Conservation (phyloP, 2,113 vertebrate genomes). For the Colistium nudipinnis region DNA sequence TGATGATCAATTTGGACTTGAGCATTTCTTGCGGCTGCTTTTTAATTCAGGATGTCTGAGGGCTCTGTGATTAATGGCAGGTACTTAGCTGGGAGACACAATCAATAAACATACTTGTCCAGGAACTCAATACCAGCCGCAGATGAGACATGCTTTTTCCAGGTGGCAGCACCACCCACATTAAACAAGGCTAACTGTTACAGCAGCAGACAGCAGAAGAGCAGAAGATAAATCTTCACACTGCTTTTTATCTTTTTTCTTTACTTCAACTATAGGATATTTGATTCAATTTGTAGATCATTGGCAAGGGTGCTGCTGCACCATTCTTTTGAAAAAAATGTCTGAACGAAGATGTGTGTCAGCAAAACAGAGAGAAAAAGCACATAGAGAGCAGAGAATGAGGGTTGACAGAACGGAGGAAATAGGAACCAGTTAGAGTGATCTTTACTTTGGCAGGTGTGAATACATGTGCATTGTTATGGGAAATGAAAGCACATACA, state of each 20-base stretch:
- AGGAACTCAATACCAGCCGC: conserved; percentile 59
- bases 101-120: conserved; percentile 67
- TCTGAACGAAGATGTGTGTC: conserved; percentile 2
- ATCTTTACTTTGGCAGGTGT: no score
- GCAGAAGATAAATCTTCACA: conserved; percentile 1
- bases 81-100: conserved; percentile 61
- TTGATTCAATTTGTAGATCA: conserved; percentile 32
- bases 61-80: conserved; percentile 71
- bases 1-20: conserved; percentile 58
- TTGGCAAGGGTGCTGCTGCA: conserved; percentile 11
- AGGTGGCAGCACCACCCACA: conserved; percentile 7
- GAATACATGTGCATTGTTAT: no score
- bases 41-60: conserved; percentile 66
- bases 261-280: conserved; percentile 4
- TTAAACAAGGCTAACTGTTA: conserved; percentile 11
- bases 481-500: no score
- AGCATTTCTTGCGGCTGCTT: conserved; percentile 55
- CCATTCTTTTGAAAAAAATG: background rate
- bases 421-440: no score
- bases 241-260: background rate
- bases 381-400: background rate
- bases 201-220: background rate
- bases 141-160: conserved; percentile 17
- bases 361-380: background rate
- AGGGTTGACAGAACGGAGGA: background rate